Evolutionary conservation across 2,888 invertebrate genomes (phyloP).

Genomic region (Alloscopus bannaensis): DNA sequence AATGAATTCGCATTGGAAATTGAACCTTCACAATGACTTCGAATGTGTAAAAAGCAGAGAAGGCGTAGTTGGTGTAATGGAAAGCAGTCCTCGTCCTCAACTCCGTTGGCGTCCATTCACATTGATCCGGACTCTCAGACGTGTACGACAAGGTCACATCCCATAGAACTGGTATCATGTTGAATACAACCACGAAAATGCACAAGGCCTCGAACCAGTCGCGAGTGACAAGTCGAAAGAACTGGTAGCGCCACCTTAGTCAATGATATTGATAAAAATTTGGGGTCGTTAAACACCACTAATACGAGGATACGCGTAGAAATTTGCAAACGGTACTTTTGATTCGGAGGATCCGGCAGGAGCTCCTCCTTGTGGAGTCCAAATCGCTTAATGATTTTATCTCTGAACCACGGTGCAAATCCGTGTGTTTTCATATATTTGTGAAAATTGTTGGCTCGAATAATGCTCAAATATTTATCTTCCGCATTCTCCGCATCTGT

Average conservation of each 20-base stretch:
- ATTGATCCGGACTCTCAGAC: constrained; percentile 7
- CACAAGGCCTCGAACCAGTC: constrained; percentile 76
- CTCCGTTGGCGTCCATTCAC: constrained; percentile 32
- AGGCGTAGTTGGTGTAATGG: constrained; percentile 40
- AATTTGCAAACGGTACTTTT: not conserved
- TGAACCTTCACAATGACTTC: constrained; percentile 65
- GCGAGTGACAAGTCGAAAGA: constrained; percentile 68
- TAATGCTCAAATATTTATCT: constrained; percentile 74
- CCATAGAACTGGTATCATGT: constrained; percentile 74
- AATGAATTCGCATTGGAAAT: not conserved
- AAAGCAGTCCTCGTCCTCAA: constrained; percentile 25
- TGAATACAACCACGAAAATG: constrained; percentile 68
- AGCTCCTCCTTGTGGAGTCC: constrained; percentile 34
- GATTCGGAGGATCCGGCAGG: constrained; percentile 23
- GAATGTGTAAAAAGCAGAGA: constrained; percentile 57
- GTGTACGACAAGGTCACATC: constrained; percentile 74
- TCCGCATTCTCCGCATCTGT: constrained; percentile 79
- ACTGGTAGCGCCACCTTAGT: constrained; percentile 29
- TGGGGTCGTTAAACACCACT: too few species aligned
- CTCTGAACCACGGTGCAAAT: constrained; percentile 77
- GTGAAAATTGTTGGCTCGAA: constrained; percentile 64
- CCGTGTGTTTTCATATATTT: constrained; percentile 63
- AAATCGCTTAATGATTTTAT: constrained; percentile 73
- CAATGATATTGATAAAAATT: too few species aligned
- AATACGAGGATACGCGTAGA: not conserved